phyloP scores from a whole-genome alignment of 2,888 invertebrate genomes.

The Orthonevra nobilis region DNA sequence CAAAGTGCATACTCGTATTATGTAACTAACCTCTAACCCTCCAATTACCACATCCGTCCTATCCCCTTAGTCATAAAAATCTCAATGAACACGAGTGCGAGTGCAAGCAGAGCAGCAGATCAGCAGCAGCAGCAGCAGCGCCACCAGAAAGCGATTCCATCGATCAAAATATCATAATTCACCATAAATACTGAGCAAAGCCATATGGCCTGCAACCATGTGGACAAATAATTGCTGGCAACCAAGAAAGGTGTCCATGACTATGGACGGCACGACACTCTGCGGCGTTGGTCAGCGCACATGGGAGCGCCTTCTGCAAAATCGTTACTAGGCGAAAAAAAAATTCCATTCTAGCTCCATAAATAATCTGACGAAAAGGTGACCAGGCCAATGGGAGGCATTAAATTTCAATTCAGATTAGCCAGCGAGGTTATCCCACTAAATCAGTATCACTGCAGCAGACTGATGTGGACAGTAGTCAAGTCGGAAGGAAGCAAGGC shows the following conservation, averaged over 20 bases:
- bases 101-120: neutral
- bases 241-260: conserved; percentile 60
- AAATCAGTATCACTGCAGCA: conserved; percentile 30
- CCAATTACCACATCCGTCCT: conserved; percentile 65
- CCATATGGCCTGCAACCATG: conserved; percentile 18
- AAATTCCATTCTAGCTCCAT: conserved; percentile 48
- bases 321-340: neutral
- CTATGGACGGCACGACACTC: no score
- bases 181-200: conserved; percentile 37
- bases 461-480: neutral
- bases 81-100: neutral
- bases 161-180: conserved; percentile 70
- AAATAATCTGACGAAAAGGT: conserved; percentile 29
- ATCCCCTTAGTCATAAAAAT: conserved; percentile 31
- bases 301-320: conserved; percentile 66
- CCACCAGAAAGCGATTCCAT: conserved; percentile 44
- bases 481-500: no score
- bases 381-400: conserved; percentile 56
- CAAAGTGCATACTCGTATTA: conserved; percentile 50
- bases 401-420: conserved; percentile 67
- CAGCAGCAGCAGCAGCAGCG: neutral
- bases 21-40: conserved; percentile 60
- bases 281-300: no score
- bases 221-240: conserved; percentile 46
- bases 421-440: conserved; percentile 48